These are phyloP conservation scores for Apostichopus japonicus DNA, from an alignment of 35 echinoderm and acorn worm species.

Conservation along the genomic window DNA sequence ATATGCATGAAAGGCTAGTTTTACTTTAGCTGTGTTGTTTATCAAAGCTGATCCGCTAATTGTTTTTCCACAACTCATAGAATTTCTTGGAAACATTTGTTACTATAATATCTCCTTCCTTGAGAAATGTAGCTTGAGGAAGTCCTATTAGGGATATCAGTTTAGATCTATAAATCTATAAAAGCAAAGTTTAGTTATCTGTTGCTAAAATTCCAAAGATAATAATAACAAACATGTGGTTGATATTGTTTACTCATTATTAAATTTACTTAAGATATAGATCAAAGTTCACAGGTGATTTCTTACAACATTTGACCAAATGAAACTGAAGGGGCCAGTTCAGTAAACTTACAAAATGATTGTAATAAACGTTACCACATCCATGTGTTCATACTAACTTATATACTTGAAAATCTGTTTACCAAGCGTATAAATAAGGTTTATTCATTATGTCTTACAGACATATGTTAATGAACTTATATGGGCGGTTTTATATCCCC, in stretches of 20 bases:
- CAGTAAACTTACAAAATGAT: too few species aligned
- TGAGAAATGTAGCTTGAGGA: neutral
- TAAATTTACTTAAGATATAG: neutral
- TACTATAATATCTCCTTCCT: neutral
- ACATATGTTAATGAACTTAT: neutral
- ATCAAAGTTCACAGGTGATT: neutral
- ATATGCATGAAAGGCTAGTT: too few species aligned
- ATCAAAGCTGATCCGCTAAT: neutral
- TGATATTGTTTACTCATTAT: neutral
- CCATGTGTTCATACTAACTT: too few species aligned
- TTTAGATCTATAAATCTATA: neutral
- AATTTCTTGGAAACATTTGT: neutral
- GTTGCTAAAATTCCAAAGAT: too few species aligned
- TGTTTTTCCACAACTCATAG: neutral
- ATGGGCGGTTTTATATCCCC: neutral
- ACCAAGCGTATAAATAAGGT: neutral
- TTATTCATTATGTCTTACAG: neutral
- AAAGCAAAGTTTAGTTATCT: neutral
- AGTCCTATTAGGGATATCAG: neutral
- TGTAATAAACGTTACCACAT: too few species aligned
- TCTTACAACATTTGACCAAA: neutral
- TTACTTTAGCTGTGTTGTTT: too few species aligned
- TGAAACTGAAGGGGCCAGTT: neutral
- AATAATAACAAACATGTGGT: neutral
- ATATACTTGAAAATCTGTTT: neutral